Evolutionary conservation across 1,140 invertebrate species (phyloP).

Genomic region (Drosophila tani): DNA sequence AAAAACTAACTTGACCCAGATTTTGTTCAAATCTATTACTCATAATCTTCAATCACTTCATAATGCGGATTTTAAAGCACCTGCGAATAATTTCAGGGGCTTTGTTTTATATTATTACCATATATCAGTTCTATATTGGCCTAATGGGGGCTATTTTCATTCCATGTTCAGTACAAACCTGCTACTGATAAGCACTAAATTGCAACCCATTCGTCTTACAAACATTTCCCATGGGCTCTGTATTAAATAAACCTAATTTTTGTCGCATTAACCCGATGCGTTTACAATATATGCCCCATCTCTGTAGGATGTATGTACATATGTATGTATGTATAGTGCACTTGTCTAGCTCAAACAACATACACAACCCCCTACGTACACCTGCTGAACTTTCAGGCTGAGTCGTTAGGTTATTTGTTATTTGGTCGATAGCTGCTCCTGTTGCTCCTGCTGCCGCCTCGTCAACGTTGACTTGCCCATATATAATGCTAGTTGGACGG

Average conservation of each 20-base stretch:
- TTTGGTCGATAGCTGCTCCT: slow-evolving; percentile 67
- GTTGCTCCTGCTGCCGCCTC: slow-evolving; percentile 38
- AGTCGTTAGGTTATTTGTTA: slow-evolving; percentile 44
- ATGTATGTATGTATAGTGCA: not conserved
- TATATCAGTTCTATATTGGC: not conserved
- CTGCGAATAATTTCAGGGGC: not conserved
- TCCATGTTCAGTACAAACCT: not conserved
- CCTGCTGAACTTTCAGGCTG: slow-evolving; percentile 4
- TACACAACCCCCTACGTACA: not conserved
- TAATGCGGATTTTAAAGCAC: too few species aligned
- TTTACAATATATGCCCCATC: not conserved
- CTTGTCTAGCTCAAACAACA: slow-evolving; percentile 9
- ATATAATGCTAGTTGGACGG: slow-evolving; percentile 40
- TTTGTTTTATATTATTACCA: not conserved
- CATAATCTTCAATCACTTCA: too few species aligned
- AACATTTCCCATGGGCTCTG: not conserved
- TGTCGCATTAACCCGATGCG: not conserved
- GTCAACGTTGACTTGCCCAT: slow-evolving; percentile 42
- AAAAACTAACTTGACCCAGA: too few species aligned
- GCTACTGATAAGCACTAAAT: too few species aligned
- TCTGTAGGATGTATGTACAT: too few species aligned
- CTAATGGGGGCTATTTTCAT: not conserved
- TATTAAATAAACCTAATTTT: not conserved
- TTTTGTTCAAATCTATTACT: too few species aligned
- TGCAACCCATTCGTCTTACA: not conserved